Conservation (phyloP, 2,888 invertebrate genomes). For the Galeopsomyia nigrocyanea region DNA sequence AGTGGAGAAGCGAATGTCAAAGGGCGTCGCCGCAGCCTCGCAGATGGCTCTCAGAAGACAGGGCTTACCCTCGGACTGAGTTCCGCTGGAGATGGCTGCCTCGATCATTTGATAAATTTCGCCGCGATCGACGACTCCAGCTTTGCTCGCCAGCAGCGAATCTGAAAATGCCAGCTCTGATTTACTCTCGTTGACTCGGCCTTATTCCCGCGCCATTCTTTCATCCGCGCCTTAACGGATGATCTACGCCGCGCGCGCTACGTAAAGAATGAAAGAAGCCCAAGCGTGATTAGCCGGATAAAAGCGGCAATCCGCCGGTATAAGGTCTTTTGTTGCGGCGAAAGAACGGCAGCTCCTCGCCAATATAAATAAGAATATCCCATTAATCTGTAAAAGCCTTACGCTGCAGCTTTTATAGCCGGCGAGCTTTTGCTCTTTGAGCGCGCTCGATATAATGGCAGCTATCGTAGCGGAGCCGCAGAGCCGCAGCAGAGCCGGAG, state of each 20-base stretch:
- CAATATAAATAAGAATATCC: conserved; percentile 20
- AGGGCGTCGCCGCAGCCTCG: conserved; percentile 79
- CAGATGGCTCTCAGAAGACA: conserved; percentile 85
- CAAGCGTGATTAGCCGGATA: conserved; percentile 33
- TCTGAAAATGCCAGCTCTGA: no score
- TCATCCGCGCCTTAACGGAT: not conserved
- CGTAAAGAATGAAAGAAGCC: conserved; percentile 12
- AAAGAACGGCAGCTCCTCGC: conserved; percentile 11
- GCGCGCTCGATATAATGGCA: no score
- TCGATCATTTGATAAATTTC: conserved; percentile 64
- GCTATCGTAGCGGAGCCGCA: no score
- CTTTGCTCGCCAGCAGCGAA: no score
- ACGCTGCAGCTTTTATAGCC: no score
- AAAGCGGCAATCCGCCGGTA: conserved; percentile 12
- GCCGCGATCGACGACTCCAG: conserved; percentile 54
- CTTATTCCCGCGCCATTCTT: not conserved
- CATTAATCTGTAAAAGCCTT: conserved; percentile 18
- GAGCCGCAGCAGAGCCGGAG: no score
- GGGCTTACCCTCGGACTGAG: conserved; percentile 68
- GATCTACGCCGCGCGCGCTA: not conserved
- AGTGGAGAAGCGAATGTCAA: conserved; percentile 76
- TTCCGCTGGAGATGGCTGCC: conserved; percentile 53
- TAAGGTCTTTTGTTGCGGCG: conserved; percentile 20
- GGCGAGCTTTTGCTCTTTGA: no score
- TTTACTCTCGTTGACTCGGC: no score